Base-by-base conservation (phyloP, 2,113 vertebrate species). In the Clarias macrocephalus region DNA sequence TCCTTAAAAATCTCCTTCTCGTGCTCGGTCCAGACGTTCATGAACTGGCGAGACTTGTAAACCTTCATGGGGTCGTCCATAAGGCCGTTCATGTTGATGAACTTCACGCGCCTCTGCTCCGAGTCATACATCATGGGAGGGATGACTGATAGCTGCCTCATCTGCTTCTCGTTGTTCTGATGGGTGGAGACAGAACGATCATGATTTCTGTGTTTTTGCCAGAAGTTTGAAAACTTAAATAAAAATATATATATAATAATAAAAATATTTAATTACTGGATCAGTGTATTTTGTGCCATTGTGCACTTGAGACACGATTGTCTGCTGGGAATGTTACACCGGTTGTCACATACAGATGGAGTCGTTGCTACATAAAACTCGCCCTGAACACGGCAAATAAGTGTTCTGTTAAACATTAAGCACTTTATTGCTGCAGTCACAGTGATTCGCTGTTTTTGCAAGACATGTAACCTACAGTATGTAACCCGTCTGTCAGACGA, bases 51-150 rank as follows among this genome's bases (percentile, higher is more conserved):
- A 68, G 99, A 96, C 93, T 99, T 99, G 95, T 99, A 98, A 90
- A 99, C 95, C 88, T 97, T 99, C 98, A 99, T 99, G 19, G 98
- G 97, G 92, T 99, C 98, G 8, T 99, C 98, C 97, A 99, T 98
- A 86, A 99, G 95, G 5, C 98, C 98, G 5, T 99, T 99, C 97
- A 99, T 98, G 92, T 99, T 99, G 91, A 99, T 98, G 82, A 99
- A 99, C 92, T 97, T 99, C 89, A 99, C 98, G n/a, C 98, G 93
- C 90, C 98, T 94, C 91, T 99, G 98, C 84, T 99, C 98, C 0
- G 96, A 95, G 92, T 99, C 98, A 18, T 97, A 99, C 98, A 99
- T 99, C 98, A 99, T 99, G 88, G 98, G 98, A 28, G 98, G 98
- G 90, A 99, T 99, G 91, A 99, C 98, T 0, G 98, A 99, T 72